These are phyloP conservation scores for Steatocranus sp. DNA, from an alignment of 2,797 vertebrate species.

Conservation along the genomic window DNA sequence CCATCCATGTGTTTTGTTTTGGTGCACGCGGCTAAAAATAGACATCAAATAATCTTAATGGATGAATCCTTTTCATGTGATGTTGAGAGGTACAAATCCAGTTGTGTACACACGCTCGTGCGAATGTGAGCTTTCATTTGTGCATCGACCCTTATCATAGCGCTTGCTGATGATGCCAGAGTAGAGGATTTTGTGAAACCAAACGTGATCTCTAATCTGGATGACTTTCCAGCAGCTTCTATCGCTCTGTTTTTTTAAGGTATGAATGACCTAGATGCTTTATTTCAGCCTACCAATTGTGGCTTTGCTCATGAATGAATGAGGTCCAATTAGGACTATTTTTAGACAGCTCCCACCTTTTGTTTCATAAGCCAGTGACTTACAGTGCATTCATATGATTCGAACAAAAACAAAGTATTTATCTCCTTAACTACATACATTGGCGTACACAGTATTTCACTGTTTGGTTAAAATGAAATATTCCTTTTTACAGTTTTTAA, in stretches of 20 bases:
- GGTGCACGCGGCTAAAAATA: constrained; percentile 45
- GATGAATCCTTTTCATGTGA: constrained; percentile 14
- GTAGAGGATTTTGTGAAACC: constrained; percentile 50
- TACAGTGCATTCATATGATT: background rate
- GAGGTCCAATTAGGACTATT: background rate
- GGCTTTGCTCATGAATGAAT: constrained; percentile 16
- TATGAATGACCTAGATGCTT: constrained; percentile 36
- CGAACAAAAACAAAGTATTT: background rate
- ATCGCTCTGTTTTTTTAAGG: background rate
- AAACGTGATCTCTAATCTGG: constrained; percentile 58
- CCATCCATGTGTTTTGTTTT: constrained; percentile 36
- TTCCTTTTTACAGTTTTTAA: background rate
- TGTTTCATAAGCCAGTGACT: background rate
- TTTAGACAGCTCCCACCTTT: background rate
- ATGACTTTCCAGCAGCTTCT: constrained; percentile 20
- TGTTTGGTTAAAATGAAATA: background rate
- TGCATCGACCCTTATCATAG: constrained; percentile 33
- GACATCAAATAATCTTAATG: constrained; percentile 62
- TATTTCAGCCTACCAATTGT: constrained; percentile 6
- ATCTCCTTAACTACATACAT: background rate
- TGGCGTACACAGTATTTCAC: background rate
- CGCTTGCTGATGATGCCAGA: constrained; percentile 25
- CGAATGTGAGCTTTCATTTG: constrained; percentile 15
- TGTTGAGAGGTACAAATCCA: constrained; percentile 12
- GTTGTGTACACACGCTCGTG: background rate